These are phyloP conservation scores for Oligia latruncula DNA, from an alignment of 2,888 invertebrate species.

Conservation along the genomic window DNA sequence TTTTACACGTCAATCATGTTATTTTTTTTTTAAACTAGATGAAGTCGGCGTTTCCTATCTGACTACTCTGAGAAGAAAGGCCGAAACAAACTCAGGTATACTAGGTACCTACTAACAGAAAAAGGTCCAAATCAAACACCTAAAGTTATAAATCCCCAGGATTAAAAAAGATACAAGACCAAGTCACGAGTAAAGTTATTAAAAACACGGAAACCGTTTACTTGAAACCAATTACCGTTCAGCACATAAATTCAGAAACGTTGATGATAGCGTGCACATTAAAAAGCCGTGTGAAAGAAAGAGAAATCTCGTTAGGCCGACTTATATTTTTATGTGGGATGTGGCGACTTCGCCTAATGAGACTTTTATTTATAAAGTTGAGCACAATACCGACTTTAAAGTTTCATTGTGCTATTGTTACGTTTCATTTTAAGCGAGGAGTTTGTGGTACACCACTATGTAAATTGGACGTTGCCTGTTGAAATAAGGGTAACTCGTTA, in stretches of 20 bases:
- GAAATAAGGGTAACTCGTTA: slow-evolving; percentile 82
- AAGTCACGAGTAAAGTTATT: slow-evolving; percentile 41
- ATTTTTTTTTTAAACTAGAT: too few species aligned
- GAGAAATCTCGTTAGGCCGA: slow-evolving; percentile 76
- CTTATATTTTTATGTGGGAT: slow-evolving; percentile 85
- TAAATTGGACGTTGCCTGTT: slow-evolving; percentile 85
- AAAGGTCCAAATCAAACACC: neutral
- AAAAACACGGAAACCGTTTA: slow-evolving; percentile 46
- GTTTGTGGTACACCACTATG: slow-evolving; percentile 85
- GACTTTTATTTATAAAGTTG: slow-evolving; percentile 88
- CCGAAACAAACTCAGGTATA: too few species aligned
- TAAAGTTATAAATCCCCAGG: neutral
- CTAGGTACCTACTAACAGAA: neutral
- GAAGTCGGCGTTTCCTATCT: too few species aligned
- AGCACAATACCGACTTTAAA: slow-evolving; percentile 84
- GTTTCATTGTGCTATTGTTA: slow-evolving; percentile 88
- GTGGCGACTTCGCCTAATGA: slow-evolving; percentile 84
- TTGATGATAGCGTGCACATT: slow-evolving; percentile 64
- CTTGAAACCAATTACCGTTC: slow-evolving; percentile 65
- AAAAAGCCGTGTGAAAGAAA: slow-evolving; percentile 70
- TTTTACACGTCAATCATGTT: too few species aligned
- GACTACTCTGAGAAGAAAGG: too few species aligned
- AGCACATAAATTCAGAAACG: slow-evolving; percentile 69
- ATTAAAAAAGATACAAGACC: slow-evolving; percentile 6
- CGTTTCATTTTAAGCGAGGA: slow-evolving; percentile 85